Percentiles rank a stretch among this genome's conserved stretches.
phyloP scores from a whole-genome alignment of 2,113 vertebrate genomes.

The Forbesichthys papilliferus region DNA sequence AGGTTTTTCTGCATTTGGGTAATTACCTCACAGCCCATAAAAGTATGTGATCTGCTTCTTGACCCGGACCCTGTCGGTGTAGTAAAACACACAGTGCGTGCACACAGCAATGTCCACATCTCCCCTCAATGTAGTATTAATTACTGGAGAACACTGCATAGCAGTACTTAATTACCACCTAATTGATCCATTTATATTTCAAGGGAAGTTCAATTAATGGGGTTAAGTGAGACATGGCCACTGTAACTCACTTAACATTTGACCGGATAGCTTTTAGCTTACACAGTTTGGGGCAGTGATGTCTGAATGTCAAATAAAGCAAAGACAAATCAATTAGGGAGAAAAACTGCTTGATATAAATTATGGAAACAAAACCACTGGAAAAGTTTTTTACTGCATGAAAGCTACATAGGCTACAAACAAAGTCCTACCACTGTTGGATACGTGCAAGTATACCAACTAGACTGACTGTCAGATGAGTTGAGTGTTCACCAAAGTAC shows the following conservation, averaged over 20 bases:
- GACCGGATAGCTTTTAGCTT: constrained; percentile 67
- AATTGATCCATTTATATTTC: constrained; percentile 76
- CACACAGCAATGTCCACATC: constrained; percentile 53
- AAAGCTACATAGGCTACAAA: neutral
- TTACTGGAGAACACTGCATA: constrained; percentile 68
- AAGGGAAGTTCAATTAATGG: constrained; percentile 66
- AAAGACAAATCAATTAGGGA: constrained; percentile 34
- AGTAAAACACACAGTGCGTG: neutral
- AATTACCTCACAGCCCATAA: constrained; percentile 25
- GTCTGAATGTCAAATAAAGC: constrained; percentile 58
- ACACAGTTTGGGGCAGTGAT: constrained; percentile 50
- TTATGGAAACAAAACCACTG: constrained; percentile 19
- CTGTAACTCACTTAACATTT: constrained; percentile 74
- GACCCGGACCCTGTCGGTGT: neutral
- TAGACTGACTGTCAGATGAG: constrained; percentile 8
- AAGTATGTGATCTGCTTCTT: constrained; percentile 31
- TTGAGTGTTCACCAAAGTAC: constrained; percentile 1
- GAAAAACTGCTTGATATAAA: constrained; percentile 17
- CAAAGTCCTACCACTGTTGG: neutral
- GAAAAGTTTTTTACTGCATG: constrained; percentile 18
- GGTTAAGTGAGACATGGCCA: constrained; percentile 69
- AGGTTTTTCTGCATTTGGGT: constrained; percentile 34
- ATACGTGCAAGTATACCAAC: constrained; percentile 7
- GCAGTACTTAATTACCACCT: constrained; percentile 75
- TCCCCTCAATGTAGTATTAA: constrained; percentile 71